These are phyloP conservation scores for Drosophila saltans DNA, from an alignment of 1,140 invertebrate genomes.

Conservation along the genomic window DNA sequence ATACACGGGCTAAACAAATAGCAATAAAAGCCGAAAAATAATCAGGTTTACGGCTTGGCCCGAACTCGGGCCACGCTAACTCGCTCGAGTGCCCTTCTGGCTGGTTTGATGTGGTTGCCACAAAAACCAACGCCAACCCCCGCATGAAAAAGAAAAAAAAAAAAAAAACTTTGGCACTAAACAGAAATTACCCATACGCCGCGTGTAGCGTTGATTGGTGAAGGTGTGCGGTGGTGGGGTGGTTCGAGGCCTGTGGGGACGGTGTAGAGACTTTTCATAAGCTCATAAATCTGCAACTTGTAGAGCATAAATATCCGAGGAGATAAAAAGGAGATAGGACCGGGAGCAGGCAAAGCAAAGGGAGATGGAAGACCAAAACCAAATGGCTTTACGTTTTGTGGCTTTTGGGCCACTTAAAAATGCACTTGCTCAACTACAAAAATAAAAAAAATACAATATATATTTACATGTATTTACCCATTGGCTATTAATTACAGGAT, in stretches of 20 bases:
- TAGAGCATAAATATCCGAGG: slow-evolving; percentile 59
- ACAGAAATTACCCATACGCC: slow-evolving; percentile 78
- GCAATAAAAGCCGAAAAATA: slow-evolving; percentile 76
- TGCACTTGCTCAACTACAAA: slow-evolving; percentile 54
- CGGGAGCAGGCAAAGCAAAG: not conserved
- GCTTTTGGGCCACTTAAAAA: slow-evolving; percentile 57
- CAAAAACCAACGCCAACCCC: slow-evolving; percentile 14
- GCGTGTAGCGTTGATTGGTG: slow-evolving; percentile 64
- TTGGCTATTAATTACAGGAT: slow-evolving; percentile 53
- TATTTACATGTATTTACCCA: not conserved
- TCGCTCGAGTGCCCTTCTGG: slow-evolving; percentile 68
- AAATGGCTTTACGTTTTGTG: slow-evolving; percentile 16
- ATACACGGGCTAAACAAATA: slow-evolving; percentile 67
- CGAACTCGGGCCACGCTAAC: slow-evolving; percentile 25
- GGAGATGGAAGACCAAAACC: slow-evolving; percentile 15
- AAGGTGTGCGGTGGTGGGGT: slow-evolving; percentile 17
- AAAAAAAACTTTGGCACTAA: slow-evolving; percentile 65
- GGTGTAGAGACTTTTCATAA: slow-evolving; percentile 46
- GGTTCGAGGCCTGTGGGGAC: slow-evolving; percentile 22
- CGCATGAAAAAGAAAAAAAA: not conserved
- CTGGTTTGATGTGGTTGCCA: slow-evolving; percentile 61
- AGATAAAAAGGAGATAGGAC: not conserved
- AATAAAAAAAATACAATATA: not conserved
- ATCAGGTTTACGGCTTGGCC: slow-evolving; percentile 65
- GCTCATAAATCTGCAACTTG: slow-evolving; percentile 72